Percentiles rank a stretch among this genome's conserved stretches.
Evolutionary conservation across 2,113 vertebrate genomes (phyloP).

Genomic region (Scolopax mira): DNA sequence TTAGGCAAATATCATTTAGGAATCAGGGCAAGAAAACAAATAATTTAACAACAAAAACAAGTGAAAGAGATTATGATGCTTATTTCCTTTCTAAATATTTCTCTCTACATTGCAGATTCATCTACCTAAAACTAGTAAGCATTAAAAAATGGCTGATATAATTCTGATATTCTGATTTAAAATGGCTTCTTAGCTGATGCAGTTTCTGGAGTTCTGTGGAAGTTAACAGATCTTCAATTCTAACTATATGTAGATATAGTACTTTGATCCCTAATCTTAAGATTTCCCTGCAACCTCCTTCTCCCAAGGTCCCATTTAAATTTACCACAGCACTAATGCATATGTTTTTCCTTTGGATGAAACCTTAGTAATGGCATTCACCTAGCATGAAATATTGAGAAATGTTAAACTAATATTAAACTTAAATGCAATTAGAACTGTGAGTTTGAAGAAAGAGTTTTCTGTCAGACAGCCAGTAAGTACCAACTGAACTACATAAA

Average conservation of each 20-base stretch:
- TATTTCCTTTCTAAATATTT: background rate
- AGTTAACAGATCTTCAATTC: background rate
- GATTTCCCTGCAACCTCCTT: background rate
- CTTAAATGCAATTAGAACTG: background rate
- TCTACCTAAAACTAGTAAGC: background rate
- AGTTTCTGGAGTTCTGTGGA: background rate
- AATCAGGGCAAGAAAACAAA: background rate
- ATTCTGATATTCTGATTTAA: background rate
- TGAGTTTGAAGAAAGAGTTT: background rate
- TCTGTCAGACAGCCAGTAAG: background rate
- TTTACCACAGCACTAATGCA: background rate
- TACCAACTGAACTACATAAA: background rate
- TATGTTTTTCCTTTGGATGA: background rate
- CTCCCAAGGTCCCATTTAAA: background rate
- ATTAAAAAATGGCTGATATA: background rate
- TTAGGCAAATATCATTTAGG: background rate
- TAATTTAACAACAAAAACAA: background rate
- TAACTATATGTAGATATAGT: background rate
- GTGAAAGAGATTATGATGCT: background rate
- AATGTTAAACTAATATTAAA: background rate
- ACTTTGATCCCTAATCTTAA: background rate
- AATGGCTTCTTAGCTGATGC: background rate
- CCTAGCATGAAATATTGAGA: background rate
- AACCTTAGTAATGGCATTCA: background rate
- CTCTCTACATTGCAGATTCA: background rate